phyloP scores from a whole-genome alignment of 2,113 vertebrate species.

The Archocentrus centrarchus region DNA sequence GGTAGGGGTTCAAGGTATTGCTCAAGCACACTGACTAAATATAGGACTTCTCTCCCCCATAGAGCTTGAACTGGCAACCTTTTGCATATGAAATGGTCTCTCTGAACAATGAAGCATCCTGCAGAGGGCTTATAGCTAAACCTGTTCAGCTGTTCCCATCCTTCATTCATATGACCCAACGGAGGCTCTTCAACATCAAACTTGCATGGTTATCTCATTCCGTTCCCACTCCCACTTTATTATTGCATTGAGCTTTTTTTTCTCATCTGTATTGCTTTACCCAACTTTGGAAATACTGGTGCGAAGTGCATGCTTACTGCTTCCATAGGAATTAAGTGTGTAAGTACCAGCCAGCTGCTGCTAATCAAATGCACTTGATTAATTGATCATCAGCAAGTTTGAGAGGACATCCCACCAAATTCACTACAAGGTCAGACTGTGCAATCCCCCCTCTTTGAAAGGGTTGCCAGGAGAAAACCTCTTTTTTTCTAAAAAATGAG shows the following conservation, averaged over 20 bases:
- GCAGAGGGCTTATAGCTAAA: conserved; percentile 31
- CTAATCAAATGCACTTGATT: no score
- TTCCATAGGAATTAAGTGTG: no score
- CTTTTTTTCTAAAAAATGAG: no score
- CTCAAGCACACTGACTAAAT: conserved; percentile 5
- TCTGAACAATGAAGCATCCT: conserved; percentile 26
- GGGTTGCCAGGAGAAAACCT: no score
- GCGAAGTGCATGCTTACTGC: no score
- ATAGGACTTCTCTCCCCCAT: neutral
- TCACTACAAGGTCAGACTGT: no score
- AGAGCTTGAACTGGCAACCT: conserved; percentile 33
- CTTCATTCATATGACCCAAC: neutral
- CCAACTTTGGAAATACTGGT: no score
- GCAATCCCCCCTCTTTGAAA: neutral
- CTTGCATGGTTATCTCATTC: neutral
- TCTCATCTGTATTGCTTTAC: no score
- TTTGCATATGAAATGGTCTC: neutral
- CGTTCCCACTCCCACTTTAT: neutral
- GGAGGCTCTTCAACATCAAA: neutral
- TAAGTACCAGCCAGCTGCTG: no score
- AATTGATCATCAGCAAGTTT: neutral
- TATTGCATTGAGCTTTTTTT: neutral
- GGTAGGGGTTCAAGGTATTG: neutral
- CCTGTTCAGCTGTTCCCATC: conserved; percentile 16
- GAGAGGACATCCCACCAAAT: no score